A percentile compares a stretch with the other conserved stretches of the same genome.
Evolutionary conservation across 2,113 vertebrate genomes (phyloP).

Genomic region (Oryzias curvinotus): DNA sequence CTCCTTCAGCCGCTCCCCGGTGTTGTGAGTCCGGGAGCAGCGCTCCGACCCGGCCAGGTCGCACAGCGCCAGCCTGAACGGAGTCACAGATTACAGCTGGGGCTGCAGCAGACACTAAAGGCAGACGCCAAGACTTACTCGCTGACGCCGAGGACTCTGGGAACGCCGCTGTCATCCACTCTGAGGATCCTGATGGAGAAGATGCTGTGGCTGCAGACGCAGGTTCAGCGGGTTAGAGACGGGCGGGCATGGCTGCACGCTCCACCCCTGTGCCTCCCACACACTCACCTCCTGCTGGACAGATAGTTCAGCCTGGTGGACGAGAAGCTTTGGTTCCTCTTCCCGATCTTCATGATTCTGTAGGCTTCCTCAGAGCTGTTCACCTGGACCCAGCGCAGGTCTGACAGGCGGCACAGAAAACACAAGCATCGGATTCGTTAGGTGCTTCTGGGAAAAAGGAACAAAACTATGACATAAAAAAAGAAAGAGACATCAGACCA

Average conservation of each 20-base stretch:
- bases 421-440: no score
- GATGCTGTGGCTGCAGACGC: slow-evolving; percentile 88
- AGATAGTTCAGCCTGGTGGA: slow-evolving; percentile 87
- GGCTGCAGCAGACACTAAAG: not conserved
- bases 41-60: slow-evolving; percentile 96
- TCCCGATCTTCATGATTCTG: slow-evolving; percentile 88
- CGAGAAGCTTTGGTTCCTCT: slow-evolving; percentile 88
- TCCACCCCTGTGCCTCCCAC: not conserved
- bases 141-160: slow-evolving; percentile 84
- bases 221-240: not conserved
- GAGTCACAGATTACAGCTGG: fast-evolving
- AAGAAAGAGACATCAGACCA: no score
- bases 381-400: slow-evolving; percentile 91
- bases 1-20: slow-evolving; percentile 92
- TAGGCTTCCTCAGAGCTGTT: slow-evolving; percentile 88
- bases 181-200: slow-evolving; percentile 89
- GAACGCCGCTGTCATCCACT: slow-evolving; percentile 79
- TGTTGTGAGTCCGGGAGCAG: slow-evolving; percentile 88
- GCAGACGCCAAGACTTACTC: slow-evolving; percentile 80
- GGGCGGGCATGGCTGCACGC: no score
- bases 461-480: no score
- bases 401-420: slow-evolving; percentile 59
- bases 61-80: slow-evolving; percentile 84
- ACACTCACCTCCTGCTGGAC: slow-evolving; percentile 88
- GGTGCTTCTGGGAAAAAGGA: no score